phyloP scores from a whole-genome alignment of 1,140 invertebrate genomes.

The Drosophila obscura region DNA sequence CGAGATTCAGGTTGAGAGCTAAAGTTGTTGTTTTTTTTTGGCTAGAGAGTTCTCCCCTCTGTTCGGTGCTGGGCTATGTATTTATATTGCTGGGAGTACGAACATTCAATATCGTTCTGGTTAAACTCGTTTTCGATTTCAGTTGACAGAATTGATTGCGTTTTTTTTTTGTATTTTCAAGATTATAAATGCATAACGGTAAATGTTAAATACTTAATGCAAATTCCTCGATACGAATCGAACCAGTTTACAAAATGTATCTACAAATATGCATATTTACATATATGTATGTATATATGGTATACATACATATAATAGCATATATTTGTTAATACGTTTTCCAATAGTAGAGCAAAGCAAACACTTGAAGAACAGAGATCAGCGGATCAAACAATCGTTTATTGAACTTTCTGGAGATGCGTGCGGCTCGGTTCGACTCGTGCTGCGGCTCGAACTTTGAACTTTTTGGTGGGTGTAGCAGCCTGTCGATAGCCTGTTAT shows the following conservation, averaged over 20 bases:
- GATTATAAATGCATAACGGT: conserved; percentile 62
- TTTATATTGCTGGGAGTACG: conserved; percentile 19
- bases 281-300: background rate
- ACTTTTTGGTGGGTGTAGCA: background rate
- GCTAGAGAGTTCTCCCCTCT: conserved; percentile 36
- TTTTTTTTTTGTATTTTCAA: conserved; percentile 14
- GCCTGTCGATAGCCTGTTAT: conserved; percentile 6
- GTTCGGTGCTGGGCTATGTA: background rate
- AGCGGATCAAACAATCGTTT: conserved; percentile 14
- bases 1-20: conserved; percentile 32
- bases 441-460: conserved; percentile 22
- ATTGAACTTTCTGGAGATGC: conserved; percentile 29
- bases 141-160: conserved; percentile 22
- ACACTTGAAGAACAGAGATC: conserved; percentile 34
- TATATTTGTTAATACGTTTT: conserved; percentile 17
- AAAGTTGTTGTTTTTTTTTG: conserved; percentile 35
- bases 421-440: conserved; percentile 3
- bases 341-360: conserved; percentile 22
- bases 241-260: conserved; percentile 48
- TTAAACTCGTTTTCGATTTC: conserved; percentile 66
- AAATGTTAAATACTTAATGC: conserved; percentile 67
- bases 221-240: conserved; percentile 31
- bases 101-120: conserved; percentile 61
- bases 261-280: conserved; percentile 24
- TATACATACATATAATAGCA: conserved; percentile 1